A percentile compares a stretch with the other conserved stretches of the same genome.
phyloP scores from a whole-genome alignment of 2,113 vertebrate species.

The Upupa epops region DNA sequence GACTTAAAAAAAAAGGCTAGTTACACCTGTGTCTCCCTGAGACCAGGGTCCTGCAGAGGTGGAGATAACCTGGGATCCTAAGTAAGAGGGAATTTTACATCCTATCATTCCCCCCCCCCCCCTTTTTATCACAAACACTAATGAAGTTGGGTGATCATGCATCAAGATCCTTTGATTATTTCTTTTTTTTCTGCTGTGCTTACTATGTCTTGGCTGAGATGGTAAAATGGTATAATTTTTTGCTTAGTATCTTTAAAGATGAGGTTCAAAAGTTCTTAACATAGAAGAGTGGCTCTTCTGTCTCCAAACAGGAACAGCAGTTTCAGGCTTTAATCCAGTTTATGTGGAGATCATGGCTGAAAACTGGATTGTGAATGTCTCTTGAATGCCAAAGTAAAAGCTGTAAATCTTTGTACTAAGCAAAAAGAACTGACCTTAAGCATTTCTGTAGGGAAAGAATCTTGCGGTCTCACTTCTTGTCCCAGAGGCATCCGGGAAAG shows the following conservation, averaged over 20 bases:
- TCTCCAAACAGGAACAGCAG: background rate
- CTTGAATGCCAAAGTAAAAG: slow-evolving; percentile 13
- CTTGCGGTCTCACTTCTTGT: background rate
- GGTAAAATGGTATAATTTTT: background rate
- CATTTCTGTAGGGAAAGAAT: background rate
- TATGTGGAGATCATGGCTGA: background rate
- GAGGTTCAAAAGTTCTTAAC: background rate
- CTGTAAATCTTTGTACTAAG: background rate
- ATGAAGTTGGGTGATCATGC: background rate
- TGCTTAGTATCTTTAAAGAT: background rate
- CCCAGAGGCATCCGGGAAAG: background rate
- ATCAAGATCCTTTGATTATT: background rate
- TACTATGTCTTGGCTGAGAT: background rate
- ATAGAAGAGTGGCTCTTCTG: background rate
- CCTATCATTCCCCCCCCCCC: background rate
- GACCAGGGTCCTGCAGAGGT: background rate
- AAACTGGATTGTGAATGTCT: background rate
- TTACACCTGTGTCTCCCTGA: background rate
- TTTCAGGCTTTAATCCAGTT: slow-evolving; percentile 19
- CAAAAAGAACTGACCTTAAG: background rate
- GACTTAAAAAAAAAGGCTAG: background rate
- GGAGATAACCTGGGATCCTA: background rate
- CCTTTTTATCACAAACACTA: background rate
- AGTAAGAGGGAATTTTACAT: background rate
- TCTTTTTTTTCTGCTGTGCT: background rate